Base-by-base conservation (phyloP, 2,797 vertebrate genomes). In the Toxotes lorentzi region DNA sequence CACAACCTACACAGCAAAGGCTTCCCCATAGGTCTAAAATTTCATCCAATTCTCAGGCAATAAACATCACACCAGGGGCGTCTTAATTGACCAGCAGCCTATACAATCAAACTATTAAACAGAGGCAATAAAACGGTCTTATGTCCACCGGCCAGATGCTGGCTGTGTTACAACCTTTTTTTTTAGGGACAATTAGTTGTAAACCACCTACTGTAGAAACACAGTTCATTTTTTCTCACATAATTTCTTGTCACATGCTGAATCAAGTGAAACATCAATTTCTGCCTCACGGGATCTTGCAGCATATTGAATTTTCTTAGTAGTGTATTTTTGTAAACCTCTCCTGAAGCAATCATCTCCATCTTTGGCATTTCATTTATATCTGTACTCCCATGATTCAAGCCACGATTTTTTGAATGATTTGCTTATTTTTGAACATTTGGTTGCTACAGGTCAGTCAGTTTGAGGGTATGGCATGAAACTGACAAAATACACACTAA, bases 101-200 rank as follows among this genome's bases (percentile, higher is more conserved):
- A 21, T 67, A 59, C 73, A 75, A 79, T 76, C 60, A 77, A 70
- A 19, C 27, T 61, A 38, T 79, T 74, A 58, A 57, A 81, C 4
- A 60, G 53, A 70, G 63, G 62, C 77, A 81, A 78, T 90, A 61
- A 83, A 86, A 76, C 48, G 24, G 62, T 51, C 43, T 38, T 62
- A 57, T 81, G 70, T 65, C 63, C 56, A 79, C 38, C 7, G 35
- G 58, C 83, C 86, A 87, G 83, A 88, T 87, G 82, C 70, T 70
- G 57, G 64, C 63, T 81, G 59, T 53, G 40, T 70, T 76, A 83
- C 47, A 69, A 75, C 57, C 45, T 30, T 71, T 76, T 38, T 83
- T 67, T 59, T 24, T 19, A 21, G 48, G 24, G 24, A 75, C 30
- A 73, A 73, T 61, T 60, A 73, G 60, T 73, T 62, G 77, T 56